These are phyloP conservation scores for Pseudolycoriella hygida DNA, from an alignment of 2,888 invertebrate genomes.

Conservation along the genomic window DNA sequence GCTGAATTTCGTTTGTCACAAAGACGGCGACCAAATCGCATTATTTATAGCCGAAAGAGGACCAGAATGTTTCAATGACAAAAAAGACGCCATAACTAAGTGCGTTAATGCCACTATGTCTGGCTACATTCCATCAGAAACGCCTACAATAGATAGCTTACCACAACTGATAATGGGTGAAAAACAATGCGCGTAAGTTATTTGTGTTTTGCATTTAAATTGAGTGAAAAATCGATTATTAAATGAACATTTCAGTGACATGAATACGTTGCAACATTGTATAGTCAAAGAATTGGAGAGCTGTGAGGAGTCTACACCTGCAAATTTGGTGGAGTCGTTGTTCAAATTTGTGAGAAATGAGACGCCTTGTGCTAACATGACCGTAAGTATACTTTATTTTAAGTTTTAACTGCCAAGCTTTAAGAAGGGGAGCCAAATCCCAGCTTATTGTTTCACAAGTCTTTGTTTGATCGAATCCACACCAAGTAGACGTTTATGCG, in stretches of 20 bases:
- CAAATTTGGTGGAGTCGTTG: conserved; percentile 59
- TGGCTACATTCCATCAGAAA: conserved; percentile 30
- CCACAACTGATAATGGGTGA: conserved; percentile 42
- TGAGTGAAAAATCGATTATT: background rate
- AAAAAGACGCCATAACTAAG: conserved; percentile 37
- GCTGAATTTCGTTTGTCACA: conserved; percentile 55
- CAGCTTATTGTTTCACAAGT: no score
- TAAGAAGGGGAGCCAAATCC: no score
- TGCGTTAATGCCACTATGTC: conserved; percentile 47
- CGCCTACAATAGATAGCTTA: conserved; percentile 30
- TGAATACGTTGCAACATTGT: conserved; percentile 19
- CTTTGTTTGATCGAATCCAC: no score
- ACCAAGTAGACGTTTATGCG: no score
- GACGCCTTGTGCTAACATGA: conserved; percentile 35
- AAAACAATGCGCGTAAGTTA: conserved; percentile 20
- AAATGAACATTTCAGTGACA: conserved; percentile 14
- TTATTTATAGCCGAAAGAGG: conserved; percentile 70
- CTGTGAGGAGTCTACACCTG: conserved; percentile 57
- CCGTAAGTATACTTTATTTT: background rate
- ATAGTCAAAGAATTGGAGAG: conserved; percentile 30
- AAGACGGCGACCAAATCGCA: conserved; percentile 68
- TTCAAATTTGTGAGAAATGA: conserved; percentile 51
- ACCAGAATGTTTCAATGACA: conserved; percentile 48
- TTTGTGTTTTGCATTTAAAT: background rate
- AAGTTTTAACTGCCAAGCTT: no score